phyloP scores from a whole-genome alignment of 2,797 vertebrate genomes.

The Echeneis naucrates region DNA sequence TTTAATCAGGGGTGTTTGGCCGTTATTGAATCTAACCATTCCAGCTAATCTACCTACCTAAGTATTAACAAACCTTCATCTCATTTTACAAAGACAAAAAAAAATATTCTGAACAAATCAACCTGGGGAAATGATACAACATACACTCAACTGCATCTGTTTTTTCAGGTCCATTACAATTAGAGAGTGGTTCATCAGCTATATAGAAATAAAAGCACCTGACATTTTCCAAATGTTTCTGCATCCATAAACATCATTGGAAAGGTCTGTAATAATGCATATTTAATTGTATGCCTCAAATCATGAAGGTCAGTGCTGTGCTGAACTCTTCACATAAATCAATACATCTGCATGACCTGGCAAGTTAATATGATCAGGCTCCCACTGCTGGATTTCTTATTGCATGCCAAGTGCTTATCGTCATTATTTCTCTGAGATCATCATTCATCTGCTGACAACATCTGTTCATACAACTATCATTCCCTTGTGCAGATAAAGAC shows the following conservation, averaged over 20 bases:
- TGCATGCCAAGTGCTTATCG: constrained; percentile 14
- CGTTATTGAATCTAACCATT: constrained; percentile 48
- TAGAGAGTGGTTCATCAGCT: constrained; percentile 34
- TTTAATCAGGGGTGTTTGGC: constrained; percentile 43
- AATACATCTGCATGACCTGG: constrained; percentile 68
- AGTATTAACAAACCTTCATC: constrained; percentile 45
- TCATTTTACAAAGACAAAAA: constrained; percentile 22
- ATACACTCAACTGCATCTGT: constrained; percentile 28
- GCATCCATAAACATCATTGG: constrained; percentile 53
- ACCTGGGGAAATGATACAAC: constrained; percentile 27
- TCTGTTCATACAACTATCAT: constrained; percentile 24
- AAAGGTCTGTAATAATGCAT: constrained; percentile 70
- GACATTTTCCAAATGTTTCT: constrained; percentile 75
- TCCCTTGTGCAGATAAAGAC: constrained; percentile 4
- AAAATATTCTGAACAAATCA: constrained; percentile 26
- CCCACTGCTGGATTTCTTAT: constrained; percentile 34
- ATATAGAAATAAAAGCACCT: constrained; percentile 55
- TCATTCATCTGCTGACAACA: constrained; percentile 27
- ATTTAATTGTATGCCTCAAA: constrained; percentile 70
- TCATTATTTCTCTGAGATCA: constrained; percentile 35
- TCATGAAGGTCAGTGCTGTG: constrained; percentile 73
- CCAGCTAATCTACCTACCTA: constrained; percentile 13
- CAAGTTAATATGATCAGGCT: constrained; percentile 52
- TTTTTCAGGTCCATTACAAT: constrained; percentile 51
- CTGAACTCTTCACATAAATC: constrained; percentile 65